These are phyloP conservation scores for Chromis chromis DNA, from an alignment of 2,797 vertebrate species.

Conservation along the genomic window DNA sequence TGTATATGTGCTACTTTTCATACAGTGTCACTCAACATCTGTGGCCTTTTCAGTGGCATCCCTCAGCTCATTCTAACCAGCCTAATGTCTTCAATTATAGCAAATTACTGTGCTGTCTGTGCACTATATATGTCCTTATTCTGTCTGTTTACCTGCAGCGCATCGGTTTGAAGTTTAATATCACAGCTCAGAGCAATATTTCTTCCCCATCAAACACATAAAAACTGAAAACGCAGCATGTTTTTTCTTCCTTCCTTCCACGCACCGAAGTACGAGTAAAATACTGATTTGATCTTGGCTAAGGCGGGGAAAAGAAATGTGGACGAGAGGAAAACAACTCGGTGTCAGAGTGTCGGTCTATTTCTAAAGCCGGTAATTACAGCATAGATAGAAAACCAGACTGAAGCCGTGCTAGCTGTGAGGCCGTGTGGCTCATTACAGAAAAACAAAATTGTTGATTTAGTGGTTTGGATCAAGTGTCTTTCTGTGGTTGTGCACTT, in stretches of 20 bases:
- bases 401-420: constrained; percentile 1
- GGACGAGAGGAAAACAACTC: constrained; percentile 48
- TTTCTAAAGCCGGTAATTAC: constrained; percentile 62
- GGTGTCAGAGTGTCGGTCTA: constrained; percentile 40
- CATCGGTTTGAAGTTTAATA: constrained; percentile 32
- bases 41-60: not conserved
- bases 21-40: not conserved
- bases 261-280: constrained; percentile 34
- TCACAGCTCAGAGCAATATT: constrained; percentile 25
- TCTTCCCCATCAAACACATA: constrained; percentile 14
- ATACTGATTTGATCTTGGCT: constrained; percentile 44
- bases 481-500: constrained; percentile 22
- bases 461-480: constrained; percentile 19
- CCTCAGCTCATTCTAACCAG: not conserved
- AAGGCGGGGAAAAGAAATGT: constrained; percentile 9
- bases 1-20: constrained; percentile 2
- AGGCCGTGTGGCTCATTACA: constrained; percentile 8
- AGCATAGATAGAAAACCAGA: constrained; percentile 46
- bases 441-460: constrained; percentile 20
- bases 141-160: constrained; percentile 8
- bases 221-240: constrained; percentile 22
- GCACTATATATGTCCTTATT: constrained; percentile 1
- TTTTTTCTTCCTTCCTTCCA: constrained; percentile 12
- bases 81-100: constrained; percentile 3
- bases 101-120: constrained; percentile 1